These are phyloP conservation scores for Petaurus breviceps DNA, from an alignment of 2,113 vertebrate genomes.

Conservation along the genomic window DNA sequence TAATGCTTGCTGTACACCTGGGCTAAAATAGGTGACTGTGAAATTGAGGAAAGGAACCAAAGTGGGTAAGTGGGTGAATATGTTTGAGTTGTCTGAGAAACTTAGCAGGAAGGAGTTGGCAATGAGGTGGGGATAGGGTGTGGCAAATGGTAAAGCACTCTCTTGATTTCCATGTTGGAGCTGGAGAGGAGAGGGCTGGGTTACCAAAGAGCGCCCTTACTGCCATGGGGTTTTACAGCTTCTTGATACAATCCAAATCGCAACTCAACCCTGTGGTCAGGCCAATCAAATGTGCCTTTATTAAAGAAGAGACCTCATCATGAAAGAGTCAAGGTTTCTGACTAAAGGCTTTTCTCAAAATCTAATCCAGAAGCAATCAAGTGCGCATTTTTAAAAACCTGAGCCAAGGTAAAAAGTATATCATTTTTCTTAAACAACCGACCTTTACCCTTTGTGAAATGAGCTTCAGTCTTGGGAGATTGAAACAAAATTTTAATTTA, in stretches of 20 bases:
- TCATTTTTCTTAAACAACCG: conserved; percentile 39
- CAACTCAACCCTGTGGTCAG: conserved; percentile 18
- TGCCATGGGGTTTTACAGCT: background rate
- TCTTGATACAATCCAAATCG: background rate
- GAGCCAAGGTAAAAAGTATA: conserved; percentile 40
- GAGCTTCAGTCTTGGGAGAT: conserved; percentile 10
- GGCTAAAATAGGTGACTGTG: background rate
- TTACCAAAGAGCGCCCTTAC: background rate
- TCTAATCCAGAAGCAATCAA: conserved; percentile 68
- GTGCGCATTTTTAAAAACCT: conserved; percentile 57
- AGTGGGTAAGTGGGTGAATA: background rate
- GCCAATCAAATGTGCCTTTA: conserved; percentile 37
- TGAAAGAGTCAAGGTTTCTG: conserved; percentile 50
- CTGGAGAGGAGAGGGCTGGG: background rate
- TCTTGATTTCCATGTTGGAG: background rate
- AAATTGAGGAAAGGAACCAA: background rate
- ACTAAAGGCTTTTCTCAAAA: conserved; percentile 69
- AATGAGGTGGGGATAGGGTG: background rate
- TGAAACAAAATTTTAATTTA: conserved; percentile 56
- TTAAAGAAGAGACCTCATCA: conserved; percentile 42
- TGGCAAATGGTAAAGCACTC: background rate
- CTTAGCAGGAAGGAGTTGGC: background rate
- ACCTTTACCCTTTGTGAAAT: conserved; percentile 45
- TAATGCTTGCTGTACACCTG: background rate
- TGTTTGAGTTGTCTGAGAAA: background rate